A percentile compares a stretch with the other conserved stretches of the same genome.
Conservation (phyloP, 2,888 invertebrate species). For the Drosophila neonasuta region DNA sequence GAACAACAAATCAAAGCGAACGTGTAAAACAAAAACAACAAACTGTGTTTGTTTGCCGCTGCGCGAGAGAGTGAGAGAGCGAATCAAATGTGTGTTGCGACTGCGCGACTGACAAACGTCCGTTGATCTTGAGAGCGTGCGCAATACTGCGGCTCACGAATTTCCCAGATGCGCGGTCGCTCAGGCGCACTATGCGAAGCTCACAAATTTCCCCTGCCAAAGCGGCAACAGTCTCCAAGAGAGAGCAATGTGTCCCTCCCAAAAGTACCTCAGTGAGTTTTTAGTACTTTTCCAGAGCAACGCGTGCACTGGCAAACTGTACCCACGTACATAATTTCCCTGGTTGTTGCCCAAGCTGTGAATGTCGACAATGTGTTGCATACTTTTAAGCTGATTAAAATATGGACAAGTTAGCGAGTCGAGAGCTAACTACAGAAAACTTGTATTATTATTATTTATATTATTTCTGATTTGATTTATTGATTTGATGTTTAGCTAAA, state of each 20-base stretch:
- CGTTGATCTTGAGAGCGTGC: constrained; percentile 72
- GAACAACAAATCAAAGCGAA: constrained; percentile 30
- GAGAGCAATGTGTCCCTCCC: constrained; percentile 3
- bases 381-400: constrained; percentile 28
- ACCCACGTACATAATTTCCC: neutral
- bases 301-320: neutral
- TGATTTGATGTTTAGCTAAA: too few relatives aligned
- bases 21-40: constrained; percentile 17
- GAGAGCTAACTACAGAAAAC: too few relatives aligned
- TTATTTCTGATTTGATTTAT: too few relatives aligned
- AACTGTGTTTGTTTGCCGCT: constrained; percentile 40
- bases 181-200: constrained; percentile 29
- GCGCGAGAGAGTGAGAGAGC: constrained; percentile 31
- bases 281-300: neutral
- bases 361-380: constrained; percentile 7
- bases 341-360: constrained; percentile 12
- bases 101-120: constrained; percentile 61
- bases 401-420: too few relatives aligned
- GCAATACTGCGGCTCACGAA: constrained; percentile 63
- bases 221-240: constrained; percentile 1
- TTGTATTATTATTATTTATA: too few relatives aligned
- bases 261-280: neutral
- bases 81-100: constrained; percentile 28
- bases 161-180: constrained; percentile 41
- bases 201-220: constrained; percentile 65